Evolutionary conservation across 2,888 invertebrate genomes (phyloP).

Genomic region (Morpho helenor): DNA sequence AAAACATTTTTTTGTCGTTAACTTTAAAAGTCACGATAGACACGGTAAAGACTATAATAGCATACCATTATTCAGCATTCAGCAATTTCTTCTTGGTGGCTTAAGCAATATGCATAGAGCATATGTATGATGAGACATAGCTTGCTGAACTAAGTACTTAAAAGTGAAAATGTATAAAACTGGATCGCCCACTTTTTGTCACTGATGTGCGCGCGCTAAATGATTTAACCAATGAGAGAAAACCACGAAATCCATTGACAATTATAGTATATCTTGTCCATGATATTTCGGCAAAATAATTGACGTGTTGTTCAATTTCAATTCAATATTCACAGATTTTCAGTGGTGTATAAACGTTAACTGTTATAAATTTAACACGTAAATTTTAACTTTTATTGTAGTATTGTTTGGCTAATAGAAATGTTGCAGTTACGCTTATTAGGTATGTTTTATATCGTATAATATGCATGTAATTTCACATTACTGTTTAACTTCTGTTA

Average conservation of each 20-base stretch:
- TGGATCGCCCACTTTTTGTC: too few relatives aligned
- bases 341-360: conserved; percentile 30
- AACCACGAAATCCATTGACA: conserved; percentile 73
- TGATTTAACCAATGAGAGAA: conserved; percentile 48
- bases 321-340: conserved; percentile 29
- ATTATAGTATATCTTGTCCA: conserved; percentile 34
- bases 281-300: conserved; percentile 39
- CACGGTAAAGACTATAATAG: too few relatives aligned
- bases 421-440: conserved; percentile 55
- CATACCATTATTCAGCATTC: too few relatives aligned
- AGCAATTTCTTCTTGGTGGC: too few relatives aligned
- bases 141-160: too few relatives aligned
- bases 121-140: too few relatives aligned
- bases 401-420: conserved; percentile 27
- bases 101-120: too few relatives aligned
- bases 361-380: conserved; percentile 1
- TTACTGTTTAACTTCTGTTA: conserved; percentile 29
- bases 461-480: conserved; percentile 41
- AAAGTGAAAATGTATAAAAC: too few relatives aligned
- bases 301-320: conserved; percentile 57
- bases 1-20: too few relatives aligned
- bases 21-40: too few relatives aligned
- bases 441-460: conserved; percentile 61
- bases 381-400: not conserved
- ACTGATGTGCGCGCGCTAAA: not conserved